Evolutionary conservation across 2,113 vertebrate species (phyloP).

Genomic region (Rhabdomys dilectus): DNA sequence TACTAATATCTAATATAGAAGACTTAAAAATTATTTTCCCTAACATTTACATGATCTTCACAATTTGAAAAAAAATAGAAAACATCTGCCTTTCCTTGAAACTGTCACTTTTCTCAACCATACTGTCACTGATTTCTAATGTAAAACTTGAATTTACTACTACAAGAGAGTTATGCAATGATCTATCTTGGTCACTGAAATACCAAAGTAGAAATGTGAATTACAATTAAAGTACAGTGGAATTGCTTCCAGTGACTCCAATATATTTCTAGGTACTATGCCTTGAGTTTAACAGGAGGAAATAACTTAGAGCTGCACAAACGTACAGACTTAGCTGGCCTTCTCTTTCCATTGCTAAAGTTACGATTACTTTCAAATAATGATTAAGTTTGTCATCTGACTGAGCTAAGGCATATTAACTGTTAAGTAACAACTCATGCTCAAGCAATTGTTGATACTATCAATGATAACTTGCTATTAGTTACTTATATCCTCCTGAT

Average conservation of each 20-base stretch:
- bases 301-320: not conserved
- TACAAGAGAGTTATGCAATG: not conserved
- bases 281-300: not conserved
- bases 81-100: not conserved
- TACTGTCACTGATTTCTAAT: not conserved
- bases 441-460: not conserved
- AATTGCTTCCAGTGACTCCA: not conserved
- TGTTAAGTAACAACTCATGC: not conserved
- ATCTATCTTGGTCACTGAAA: constrained; percentile 28
- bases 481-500: not conserved
- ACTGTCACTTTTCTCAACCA: not conserved
- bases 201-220: constrained; percentile 11
- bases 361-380: not conserved
- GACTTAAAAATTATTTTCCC: constrained; percentile 15
- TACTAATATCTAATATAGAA: not conserved
- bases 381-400: not conserved
- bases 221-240: not conserved
- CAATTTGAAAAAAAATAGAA: not conserved
- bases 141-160: not conserved
- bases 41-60: not conserved
- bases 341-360: not conserved
- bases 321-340: not conserved
- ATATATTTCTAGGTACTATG: not conserved
- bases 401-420: not conserved
- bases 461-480: not conserved